Percentiles rank a stretch among this genome's conserved stretches.
Evolutionary conservation across 2,113 vertebrate genomes (phyloP).

Genomic region (Paradoxurus hermaphroditus): DNA sequence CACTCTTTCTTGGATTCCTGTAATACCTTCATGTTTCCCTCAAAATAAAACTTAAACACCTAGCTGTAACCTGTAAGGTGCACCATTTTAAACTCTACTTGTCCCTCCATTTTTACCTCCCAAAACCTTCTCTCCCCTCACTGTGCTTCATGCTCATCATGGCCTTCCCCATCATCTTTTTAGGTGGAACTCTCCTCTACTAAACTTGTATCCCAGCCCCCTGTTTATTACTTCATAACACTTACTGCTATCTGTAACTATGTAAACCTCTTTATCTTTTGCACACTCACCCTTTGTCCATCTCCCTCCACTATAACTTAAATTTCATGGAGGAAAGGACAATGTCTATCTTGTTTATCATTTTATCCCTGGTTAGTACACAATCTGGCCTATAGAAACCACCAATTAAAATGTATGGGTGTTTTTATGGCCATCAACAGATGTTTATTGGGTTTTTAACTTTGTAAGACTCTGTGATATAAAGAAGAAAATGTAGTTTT

Average conservation of each 20-base stretch:
- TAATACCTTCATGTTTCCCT: background rate
- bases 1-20: background rate
- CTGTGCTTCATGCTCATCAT: background rate
- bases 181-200: background rate
- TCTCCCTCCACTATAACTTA: background rate
- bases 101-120: background rate
- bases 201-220: background rate
- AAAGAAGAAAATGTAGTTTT: background rate
- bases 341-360: background rate
- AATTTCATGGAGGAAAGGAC: background rate
- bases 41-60: background rate
- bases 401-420: background rate
- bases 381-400: background rate
- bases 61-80: too few species aligned
- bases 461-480: background rate
- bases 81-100: accelerated
- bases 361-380: background rate
- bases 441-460: background rate
- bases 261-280: background rate
- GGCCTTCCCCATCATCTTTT: background rate
- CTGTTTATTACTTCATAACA: background rate
- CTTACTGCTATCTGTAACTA: background rate
- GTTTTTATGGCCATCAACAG: background rate
- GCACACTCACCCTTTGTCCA: background rate
- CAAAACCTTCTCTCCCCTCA: too few species aligned